Percentiles rank a stretch among this genome's conserved stretches.
Evolutionary conservation across 2,797 vertebrate species (phyloP).

Genomic region (Bufotes viridis): DNA sequence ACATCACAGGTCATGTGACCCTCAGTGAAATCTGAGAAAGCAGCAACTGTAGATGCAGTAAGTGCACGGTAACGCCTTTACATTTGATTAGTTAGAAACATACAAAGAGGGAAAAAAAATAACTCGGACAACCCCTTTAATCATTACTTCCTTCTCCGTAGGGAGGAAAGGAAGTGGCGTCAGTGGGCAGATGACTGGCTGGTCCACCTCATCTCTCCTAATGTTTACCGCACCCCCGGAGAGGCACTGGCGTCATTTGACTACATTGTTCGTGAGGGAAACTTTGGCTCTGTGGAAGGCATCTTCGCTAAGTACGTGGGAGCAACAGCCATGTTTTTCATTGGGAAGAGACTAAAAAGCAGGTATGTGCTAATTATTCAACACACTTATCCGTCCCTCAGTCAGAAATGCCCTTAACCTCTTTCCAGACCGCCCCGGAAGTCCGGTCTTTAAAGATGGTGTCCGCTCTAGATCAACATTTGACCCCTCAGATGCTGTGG

Average conservation of each 20-base stretch:
- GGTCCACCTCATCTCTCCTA: slow-evolving; percentile 96
- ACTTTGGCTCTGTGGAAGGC: slow-evolving; percentile 87
- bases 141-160: slow-evolving; percentile 63
- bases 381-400: background rate
- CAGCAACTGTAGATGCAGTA: too few relatives aligned
- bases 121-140: background rate
- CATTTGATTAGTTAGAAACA: too few relatives aligned
- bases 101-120: too few relatives aligned
- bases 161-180: slow-evolving; percentile 97
- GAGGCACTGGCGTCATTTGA: slow-evolving; percentile 94
- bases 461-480: too few relatives aligned
- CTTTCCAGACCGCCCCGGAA: too few relatives aligned
- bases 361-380: slow-evolving; percentile 73
- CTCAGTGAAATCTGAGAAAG: too few relatives aligned
- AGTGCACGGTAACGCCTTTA: too few relatives aligned
- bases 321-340: slow-evolving; percentile 89
- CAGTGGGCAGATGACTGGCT: slow-evolving; percentile 94
- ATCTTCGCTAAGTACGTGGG: slow-evolving; percentile 95
- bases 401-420: too few relatives aligned
- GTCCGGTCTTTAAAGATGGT: too few relatives aligned
- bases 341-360: slow-evolving; percentile 90
- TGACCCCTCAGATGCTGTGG: too few relatives aligned
- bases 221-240: slow-evolving; percentile 88
- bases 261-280: slow-evolving; percentile 95
- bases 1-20: too few relatives aligned